Evolutionary conservation across 2,888 invertebrate species (phyloP).

Genomic region (Pristionchus japonicus): DNA sequence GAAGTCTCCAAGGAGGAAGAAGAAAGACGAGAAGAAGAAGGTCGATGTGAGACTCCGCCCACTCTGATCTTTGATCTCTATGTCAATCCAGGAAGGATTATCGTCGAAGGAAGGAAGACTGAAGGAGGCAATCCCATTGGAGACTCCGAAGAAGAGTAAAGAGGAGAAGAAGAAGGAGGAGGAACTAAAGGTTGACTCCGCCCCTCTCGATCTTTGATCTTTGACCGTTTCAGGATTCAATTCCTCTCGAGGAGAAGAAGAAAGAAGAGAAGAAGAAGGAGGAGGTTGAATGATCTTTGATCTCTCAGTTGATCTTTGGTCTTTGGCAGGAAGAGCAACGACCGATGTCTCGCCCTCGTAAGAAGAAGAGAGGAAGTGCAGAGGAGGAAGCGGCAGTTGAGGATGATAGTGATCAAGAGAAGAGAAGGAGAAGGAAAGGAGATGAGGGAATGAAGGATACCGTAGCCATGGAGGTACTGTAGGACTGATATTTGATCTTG

Average conservation of each 20-base stretch:
- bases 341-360: not conserved
- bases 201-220: not conserved
- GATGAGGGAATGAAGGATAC: not conserved
- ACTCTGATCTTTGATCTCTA: not conserved
- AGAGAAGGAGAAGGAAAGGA: not conserved
- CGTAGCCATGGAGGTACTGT: not conserved
- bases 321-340: not conserved
- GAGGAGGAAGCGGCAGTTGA: not conserved
- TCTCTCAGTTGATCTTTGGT: not conserved
- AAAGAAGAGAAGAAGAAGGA: constrained; percentile 28
- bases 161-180: not conserved
- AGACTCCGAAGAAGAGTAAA: not conserved
- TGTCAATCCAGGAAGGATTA: not conserved
- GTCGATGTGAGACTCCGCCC: not conserved
- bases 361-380: not conserved
- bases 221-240: not conserved
- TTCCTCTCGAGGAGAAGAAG: constrained; percentile 11
- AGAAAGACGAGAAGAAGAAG: not conserved
- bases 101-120: not conserved
- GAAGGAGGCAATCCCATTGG: not conserved
- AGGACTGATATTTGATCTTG: not conserved
- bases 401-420: constrained; percentile 13
- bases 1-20: not conserved
- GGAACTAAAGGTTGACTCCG: constrained; percentile 9
- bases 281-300: not conserved